These are phyloP conservation scores for Notothenia rossii DNA, from an alignment of 2,113 vertebrate species.

Conservation along the genomic window DNA sequence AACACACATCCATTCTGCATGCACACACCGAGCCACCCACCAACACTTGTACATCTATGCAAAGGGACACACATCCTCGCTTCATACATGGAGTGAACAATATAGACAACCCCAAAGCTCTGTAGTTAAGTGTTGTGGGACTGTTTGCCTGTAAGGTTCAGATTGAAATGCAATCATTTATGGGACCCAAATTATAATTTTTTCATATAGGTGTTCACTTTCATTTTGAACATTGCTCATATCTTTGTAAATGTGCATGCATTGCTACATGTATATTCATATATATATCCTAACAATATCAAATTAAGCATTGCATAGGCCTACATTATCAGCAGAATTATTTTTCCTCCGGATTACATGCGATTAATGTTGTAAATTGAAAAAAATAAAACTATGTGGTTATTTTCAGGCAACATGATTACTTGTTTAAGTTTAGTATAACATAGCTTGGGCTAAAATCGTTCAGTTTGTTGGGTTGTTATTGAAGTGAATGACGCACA, in stretches of 20 bases:
- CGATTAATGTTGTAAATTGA: too few species aligned
- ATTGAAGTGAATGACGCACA: too few species aligned
- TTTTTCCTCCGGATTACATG: too few species aligned
- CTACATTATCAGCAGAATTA: too few species aligned
- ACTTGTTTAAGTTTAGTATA: too few species aligned
- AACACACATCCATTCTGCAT: constrained; percentile 26
- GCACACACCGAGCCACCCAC: constrained; percentile 24
- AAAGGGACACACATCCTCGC: not conserved
- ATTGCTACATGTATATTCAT: not conserved
- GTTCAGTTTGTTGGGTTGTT: too few species aligned
- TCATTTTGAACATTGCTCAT: not conserved
- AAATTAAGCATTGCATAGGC: too few species aligned
- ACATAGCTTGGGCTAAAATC: too few species aligned
- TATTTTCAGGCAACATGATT: too few species aligned
- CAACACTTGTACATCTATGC: not conserved
- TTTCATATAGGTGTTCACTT: not conserved
- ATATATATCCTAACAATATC: too few species aligned
- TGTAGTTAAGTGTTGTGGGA: not conserved
- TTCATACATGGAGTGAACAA: not conserved
- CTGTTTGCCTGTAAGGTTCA: not conserved
- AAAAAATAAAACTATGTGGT: too few species aligned
- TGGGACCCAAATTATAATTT: not conserved
- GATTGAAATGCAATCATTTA: not conserved
- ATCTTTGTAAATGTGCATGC: not conserved
- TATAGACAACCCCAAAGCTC: not conserved